phyloP scores from a whole-genome alignment of 2,888 invertebrate genomes.

The Drosophila antonietae region DNA sequence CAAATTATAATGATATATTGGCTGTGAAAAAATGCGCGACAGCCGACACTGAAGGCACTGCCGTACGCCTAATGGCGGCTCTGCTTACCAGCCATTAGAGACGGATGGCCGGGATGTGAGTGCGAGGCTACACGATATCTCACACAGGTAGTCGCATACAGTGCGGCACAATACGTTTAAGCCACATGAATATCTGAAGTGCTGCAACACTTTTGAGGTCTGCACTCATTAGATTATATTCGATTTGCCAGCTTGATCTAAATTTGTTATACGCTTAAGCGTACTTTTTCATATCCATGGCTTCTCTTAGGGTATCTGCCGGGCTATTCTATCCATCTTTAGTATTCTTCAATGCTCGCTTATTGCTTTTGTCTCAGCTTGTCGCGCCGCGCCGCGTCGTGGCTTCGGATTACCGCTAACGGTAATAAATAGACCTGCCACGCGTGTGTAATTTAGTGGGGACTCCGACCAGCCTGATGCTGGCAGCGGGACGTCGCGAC shows the following conservation, averaged over 20 bases:
- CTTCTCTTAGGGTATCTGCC: conserved; percentile 34
- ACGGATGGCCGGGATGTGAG: conserved; percentile 7
- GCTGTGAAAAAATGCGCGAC: conserved; percentile 75
- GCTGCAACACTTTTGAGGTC: background rate
- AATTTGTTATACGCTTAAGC: no score
- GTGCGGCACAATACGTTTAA: background rate
- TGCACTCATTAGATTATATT: background rate
- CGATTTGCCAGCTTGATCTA: background rate
- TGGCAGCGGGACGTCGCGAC: conserved; percentile 12
- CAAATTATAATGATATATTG: conserved; percentile 83
- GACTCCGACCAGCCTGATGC: conserved; percentile 24
- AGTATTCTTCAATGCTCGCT: conserved; percentile 21
- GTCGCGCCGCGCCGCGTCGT: conserved; percentile 28
- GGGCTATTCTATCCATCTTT: background rate
- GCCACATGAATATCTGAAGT: background rate
- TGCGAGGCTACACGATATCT: background rate
- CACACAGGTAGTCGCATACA: background rate
- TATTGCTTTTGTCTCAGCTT: conserved; percentile 63
- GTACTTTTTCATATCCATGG: no score
- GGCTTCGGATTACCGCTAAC: conserved; percentile 78
- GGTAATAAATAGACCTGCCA: conserved; percentile 76
- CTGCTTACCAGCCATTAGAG: conserved; percentile 13
- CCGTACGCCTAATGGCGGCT: conserved; percentile 34
- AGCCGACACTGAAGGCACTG: conserved; percentile 44
- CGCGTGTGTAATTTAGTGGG: conserved; percentile 74